Conservation (phyloP, 2,797 vertebrate species). For the Todus mexicanus region DNA sequence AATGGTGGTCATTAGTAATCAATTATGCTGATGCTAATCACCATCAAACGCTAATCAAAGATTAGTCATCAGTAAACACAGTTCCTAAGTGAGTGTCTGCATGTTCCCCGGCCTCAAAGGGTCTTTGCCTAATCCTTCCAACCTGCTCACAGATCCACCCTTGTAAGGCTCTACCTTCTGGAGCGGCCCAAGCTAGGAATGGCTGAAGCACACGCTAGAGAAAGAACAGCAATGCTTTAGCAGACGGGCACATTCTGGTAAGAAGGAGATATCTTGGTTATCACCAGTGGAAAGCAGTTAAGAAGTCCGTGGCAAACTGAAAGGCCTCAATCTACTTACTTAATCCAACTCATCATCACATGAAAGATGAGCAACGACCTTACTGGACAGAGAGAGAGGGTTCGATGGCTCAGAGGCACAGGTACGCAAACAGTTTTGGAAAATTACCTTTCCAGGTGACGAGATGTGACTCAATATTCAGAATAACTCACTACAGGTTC, state of each 20-base stretch:
- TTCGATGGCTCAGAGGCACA: background rate
- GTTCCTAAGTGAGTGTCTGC: background rate
- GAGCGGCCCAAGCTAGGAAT: background rate
- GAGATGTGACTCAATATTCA: background rate
- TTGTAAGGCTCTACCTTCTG: fast-evolving
- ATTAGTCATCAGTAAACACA: background rate
- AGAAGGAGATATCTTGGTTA: background rate
- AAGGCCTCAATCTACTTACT: background rate
- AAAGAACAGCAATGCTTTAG: background rate
- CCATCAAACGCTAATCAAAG: background rate
- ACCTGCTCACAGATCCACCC: background rate
- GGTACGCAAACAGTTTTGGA: background rate
- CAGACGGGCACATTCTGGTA: background rate
- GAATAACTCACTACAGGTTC: background rate
- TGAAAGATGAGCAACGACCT: background rate
- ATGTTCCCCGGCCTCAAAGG: background rate
- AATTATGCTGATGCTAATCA: background rate
- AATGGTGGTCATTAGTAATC: background rate
- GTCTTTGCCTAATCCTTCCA: background rate
- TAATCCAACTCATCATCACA: background rate
- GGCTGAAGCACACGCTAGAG: fast-evolving
- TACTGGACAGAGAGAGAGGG: background rate
- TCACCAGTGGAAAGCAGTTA: background rate
- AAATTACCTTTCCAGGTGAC: background rate
- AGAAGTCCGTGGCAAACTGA: background rate